Percentiles rank a stretch among this genome's conserved stretches.
Conservation (phyloP, 2,797 vertebrate species). For the Merluccius polli region DNA sequence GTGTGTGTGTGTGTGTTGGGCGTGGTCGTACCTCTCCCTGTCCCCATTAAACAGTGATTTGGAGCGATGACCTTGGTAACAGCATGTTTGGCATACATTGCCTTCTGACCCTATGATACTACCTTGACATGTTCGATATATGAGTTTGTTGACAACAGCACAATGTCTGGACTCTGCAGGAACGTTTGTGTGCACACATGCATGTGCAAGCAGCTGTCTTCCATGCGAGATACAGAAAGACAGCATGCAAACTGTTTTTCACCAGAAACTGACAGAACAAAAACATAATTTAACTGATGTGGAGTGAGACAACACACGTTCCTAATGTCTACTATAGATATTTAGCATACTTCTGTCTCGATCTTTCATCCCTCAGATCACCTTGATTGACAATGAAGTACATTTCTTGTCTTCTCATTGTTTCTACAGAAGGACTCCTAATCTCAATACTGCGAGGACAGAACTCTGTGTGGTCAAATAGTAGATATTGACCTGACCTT, state of each 20-base stretch:
- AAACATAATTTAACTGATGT: neutral
- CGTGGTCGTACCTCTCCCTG: neutral
- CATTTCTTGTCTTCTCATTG: neutral
- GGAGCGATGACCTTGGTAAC: slow-evolving; percentile 24
- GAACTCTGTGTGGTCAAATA: neutral
- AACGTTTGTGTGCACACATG: neutral
- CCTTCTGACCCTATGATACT: slow-evolving; percentile 4
- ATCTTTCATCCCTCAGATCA: neutral
- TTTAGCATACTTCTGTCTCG: neutral
- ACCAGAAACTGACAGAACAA: neutral
- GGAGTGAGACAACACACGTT: neutral
- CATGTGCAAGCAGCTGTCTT: neutral
- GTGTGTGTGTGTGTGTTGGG: neutral
- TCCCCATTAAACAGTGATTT: slow-evolving; percentile 35
- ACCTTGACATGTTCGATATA: slow-evolving; percentile 32
- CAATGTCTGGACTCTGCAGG: slow-evolving; percentile 11
- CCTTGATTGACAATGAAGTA: neutral
- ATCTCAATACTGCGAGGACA: neutral
- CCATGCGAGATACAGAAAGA: neutral
- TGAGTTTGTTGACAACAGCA: slow-evolving; percentile 35
- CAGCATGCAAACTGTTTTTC: neutral
- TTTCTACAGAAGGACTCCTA: neutral
- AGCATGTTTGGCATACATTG: slow-evolving; percentile 16
- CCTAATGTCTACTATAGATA: neutral
- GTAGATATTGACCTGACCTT: neutral